These are phyloP conservation scores for Merodon equestris DNA, from an alignment of 2,888 invertebrate species.

Conservation along the genomic window DNA sequence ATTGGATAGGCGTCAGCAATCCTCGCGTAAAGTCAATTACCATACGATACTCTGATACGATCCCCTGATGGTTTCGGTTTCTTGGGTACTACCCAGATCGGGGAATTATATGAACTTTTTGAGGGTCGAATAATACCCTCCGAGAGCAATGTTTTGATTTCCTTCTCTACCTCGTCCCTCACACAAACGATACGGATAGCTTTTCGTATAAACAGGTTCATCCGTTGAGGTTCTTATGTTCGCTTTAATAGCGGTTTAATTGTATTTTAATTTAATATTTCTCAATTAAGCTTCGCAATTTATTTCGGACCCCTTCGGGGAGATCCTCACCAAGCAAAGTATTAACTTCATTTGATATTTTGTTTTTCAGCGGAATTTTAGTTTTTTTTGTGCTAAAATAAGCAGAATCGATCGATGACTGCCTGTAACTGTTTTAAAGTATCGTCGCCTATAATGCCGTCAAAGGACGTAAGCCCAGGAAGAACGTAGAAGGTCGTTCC, in stretches of 20 bases:
- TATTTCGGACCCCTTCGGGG: slow-evolving; percentile 1
- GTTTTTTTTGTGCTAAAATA: not conserved
- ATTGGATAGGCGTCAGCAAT: no score
- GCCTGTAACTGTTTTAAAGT: slow-evolving; percentile 55
- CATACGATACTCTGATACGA: no score
- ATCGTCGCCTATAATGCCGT: slow-evolving; percentile 65
- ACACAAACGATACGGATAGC: slow-evolving; percentile 50
- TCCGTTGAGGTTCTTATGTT: slow-evolving; percentile 54
- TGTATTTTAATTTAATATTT: not conserved
- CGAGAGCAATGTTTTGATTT: slow-evolving; percentile 11
- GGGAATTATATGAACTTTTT: slow-evolving; percentile 34
- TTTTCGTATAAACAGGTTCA: slow-evolving; percentile 51
- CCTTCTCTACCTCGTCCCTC: slow-evolving; percentile 31
- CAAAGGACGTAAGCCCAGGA: slow-evolving; percentile 44
- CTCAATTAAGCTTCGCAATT: slow-evolving; percentile 4
- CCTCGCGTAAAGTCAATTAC: no score
- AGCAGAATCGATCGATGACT: slow-evolving; percentile 52
- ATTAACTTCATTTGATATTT: slow-evolving; percentile 6
- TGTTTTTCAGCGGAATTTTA: slow-evolving; percentile 1
- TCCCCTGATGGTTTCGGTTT: slow-evolving; percentile 20
- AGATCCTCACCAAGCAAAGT: slow-evolving; percentile 11
- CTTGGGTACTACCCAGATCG: slow-evolving; percentile 15
- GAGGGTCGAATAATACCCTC: slow-evolving; percentile 25
- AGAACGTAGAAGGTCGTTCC: slow-evolving; percentile 22
- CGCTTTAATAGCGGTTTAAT: slow-evolving; percentile 26